Evolutionary conservation across 2,113 vertebrate species (phyloP).

Genomic region (Otis tarda): DNA sequence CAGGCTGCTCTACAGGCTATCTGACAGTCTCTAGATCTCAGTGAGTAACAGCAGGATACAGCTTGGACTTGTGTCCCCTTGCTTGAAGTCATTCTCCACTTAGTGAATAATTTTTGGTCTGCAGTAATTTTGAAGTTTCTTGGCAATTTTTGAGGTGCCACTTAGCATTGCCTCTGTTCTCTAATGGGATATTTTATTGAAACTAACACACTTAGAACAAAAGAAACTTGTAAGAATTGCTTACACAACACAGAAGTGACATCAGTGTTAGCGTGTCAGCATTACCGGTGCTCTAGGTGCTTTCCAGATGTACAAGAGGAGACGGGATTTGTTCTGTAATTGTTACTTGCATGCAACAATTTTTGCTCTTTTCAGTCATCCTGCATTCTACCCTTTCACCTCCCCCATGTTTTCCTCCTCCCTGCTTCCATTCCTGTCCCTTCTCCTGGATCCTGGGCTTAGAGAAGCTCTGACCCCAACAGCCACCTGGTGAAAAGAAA

Average conservation of each 20-base stretch:
- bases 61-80: not conserved
- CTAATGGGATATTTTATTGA: not conserved
- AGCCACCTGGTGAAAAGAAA: not conserved
- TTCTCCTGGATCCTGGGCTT: not conserved
- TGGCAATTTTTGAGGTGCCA: not conserved
- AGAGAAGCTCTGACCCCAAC: not conserved
- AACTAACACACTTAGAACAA: not conserved
- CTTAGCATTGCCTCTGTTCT: not conserved
- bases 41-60: not conserved
- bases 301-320: not conserved
- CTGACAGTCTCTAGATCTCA: not conserved
- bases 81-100: not conserved
- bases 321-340: not conserved
- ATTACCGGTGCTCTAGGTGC: not conserved
- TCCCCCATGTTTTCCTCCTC: not conserved
- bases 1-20: not conserved
- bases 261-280: not conserved
- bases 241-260: not conserved
- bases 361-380: not conserved
- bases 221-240: not conserved
- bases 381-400: not conserved
- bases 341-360: not conserved
- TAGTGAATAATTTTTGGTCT: not conserved
- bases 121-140: not conserved
- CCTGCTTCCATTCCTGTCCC: not conserved